Evolutionary conservation across 2,797 vertebrate genomes (phyloP).

Genomic region (Chrosomus eos): DNA sequence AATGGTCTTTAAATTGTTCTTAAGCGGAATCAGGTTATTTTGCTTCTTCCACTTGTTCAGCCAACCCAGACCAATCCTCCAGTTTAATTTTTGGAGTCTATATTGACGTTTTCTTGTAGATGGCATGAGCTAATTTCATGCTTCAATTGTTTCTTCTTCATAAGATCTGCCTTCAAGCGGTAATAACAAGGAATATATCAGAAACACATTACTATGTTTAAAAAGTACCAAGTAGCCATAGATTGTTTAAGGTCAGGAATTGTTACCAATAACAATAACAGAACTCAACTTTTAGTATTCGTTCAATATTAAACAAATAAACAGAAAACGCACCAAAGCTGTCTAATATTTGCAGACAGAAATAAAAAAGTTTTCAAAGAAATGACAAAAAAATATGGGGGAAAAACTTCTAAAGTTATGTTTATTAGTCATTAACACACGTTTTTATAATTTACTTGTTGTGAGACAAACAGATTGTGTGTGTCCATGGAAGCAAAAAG

Average conservation of each 20-base stretch:
- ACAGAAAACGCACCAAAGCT: neutral
- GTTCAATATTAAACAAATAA: neutral
- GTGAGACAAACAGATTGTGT: constrained; percentile 1
- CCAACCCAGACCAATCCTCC: constrained; percentile 47
- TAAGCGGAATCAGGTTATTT: constrained; percentile 57
- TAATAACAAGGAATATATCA: constrained; percentile 53
- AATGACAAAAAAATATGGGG: neutral
- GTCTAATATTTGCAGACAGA: neutral
- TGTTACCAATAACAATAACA: constrained; percentile 5
- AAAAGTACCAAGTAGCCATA: constrained; percentile 20
- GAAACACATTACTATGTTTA: constrained; percentile 42
- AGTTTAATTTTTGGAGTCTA: constrained; percentile 59
- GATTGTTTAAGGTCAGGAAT: constrained; percentile 7
- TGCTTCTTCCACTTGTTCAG: constrained; percentile 52
- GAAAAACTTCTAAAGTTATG: neutral
- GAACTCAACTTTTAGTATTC: neutral
- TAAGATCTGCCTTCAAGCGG: constrained; percentile 37
- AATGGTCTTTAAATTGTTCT: constrained; percentile 30
- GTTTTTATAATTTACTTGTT: neutral
- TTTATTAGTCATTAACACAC: neutral
- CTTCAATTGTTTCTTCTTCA: constrained; percentile 61
- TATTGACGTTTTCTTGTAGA: constrained; percentile 69
- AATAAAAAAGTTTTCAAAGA: neutral
- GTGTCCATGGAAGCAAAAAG: neutral
- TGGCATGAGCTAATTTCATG: constrained; percentile 72